Conservation (phyloP, 2,113 vertebrate species). For the Mormyrus iriodes region DNA sequence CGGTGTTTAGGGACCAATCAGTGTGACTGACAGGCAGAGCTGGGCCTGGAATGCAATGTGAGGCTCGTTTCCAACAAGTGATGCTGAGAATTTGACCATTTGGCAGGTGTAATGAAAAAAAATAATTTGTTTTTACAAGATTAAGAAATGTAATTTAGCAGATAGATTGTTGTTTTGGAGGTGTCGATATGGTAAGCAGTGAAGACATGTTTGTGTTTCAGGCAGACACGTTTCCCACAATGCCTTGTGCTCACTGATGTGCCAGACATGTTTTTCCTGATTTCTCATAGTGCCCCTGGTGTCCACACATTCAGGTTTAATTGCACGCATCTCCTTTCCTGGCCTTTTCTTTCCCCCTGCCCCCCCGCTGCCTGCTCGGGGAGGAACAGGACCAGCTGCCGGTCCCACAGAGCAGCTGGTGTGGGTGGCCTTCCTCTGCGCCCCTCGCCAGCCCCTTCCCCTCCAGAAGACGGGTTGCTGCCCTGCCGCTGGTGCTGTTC, state of each 20-base stretch:
- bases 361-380: neutral
- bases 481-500: neutral
- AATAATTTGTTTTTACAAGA: neutral
- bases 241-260: neutral
- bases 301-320: neutral
- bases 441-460: neutral
- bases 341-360: neutral
- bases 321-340: neutral
- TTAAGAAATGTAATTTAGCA: neutral
- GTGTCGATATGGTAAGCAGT: neutral
- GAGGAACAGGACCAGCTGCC: neutral
- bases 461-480: neutral
- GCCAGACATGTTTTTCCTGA: neutral
- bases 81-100: neutral
- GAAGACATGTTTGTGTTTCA: neutral
- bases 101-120: neutral
- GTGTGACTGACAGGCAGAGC: conserved; percentile 2
- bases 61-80: neutral
- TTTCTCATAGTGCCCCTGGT: neutral
- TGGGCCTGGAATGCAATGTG: neutral
- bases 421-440: neutral
- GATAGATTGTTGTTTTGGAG: neutral
- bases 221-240: neutral
- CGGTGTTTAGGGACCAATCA: neutral
- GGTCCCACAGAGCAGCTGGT: neutral